Evolutionary conservation across 2,888 invertebrate species (phyloP), one percentile per base, ranked within the genome.

Genomic region (Plagodis pulveraria): DNA sequence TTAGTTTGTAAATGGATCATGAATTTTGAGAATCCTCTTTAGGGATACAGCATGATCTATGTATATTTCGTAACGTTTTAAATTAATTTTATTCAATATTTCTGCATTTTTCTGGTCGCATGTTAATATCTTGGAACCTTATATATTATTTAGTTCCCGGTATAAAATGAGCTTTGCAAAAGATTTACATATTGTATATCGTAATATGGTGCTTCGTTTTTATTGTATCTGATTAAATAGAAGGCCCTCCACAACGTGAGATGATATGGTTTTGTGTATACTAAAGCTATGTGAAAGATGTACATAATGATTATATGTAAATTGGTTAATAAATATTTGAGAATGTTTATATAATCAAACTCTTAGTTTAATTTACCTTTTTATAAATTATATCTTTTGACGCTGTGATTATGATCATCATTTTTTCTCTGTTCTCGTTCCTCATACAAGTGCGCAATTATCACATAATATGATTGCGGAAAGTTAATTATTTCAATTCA

Each of bases 281-380:
- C 85, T 88, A 85, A 87, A 89, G 86, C 90, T 90, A 90, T 86
- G 86, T 83, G 87, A 90, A 84, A 90, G 85, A 87, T 92, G 91
- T 91, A 91, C 85, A 91, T 91, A 91, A 89, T 81, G 83, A 86
- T 89, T 91, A 91, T 91, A 91, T 92, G 91, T 92, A 92, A 91
- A 91, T 91, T 92, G 92, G 91, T 92, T 91, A 91, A 90, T 92
- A 92, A 92, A 92, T 92, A 92, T 92, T 90, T 92, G 91, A 92
- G 81, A 92, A 92, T 92, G 92, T 92, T 92, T 92, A 92, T 92
- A 91, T 92, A 91, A 91, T 91, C 91, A 86, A 78, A 56, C 58
- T 52, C 45, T 66, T 74, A 56, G 66, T 81, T 84, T 86, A 72
- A 74, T 79, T 68, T 11, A 50, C 67, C 69, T 67, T 58, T 38